These are phyloP conservation scores for Melanogrammus aeglefinus DNA, from an alignment of 2,797 vertebrate species.

Conservation along the genomic window DNA sequence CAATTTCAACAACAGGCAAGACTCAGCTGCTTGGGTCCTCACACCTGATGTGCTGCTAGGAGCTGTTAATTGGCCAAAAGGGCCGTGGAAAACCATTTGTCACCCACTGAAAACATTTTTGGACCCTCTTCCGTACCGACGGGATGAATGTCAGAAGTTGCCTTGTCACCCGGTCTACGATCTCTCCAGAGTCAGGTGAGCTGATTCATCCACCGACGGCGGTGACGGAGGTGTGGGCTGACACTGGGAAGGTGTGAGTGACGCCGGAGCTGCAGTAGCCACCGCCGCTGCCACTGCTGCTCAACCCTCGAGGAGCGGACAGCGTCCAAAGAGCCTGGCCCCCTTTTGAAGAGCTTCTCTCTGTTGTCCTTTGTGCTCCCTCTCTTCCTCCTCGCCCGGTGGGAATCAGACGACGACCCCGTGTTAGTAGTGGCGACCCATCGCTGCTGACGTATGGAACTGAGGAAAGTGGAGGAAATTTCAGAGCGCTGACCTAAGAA, in stretches of 20 bases:
- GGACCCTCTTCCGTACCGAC: neutral
- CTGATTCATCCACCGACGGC: neutral
- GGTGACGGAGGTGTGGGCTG: neutral
- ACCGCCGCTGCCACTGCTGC: too few species aligned
- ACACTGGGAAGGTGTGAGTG: neutral
- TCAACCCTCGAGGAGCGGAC: neutral
- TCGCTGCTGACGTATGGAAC: neutral
- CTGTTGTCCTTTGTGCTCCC: neutral
- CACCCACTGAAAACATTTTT: neutral
- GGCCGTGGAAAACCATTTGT: neutral
- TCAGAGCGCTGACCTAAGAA: neutral
- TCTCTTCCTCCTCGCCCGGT: neutral
- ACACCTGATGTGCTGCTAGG: neutral
- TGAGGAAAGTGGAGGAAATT: neutral
- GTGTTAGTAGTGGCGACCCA: too few species aligned
- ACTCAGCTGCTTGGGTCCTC: neutral
- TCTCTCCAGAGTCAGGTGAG: neutral
- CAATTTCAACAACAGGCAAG: neutral
- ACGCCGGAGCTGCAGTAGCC: neutral
- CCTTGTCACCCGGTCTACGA: too few species aligned
- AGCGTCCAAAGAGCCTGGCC: neutral
- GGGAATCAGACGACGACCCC: too few species aligned
- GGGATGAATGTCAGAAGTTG: neutral
- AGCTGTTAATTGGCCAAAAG: neutral
- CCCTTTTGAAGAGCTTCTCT: too few species aligned